Evolutionary conservation across 2,113 vertebrate species (phyloP).

Genomic region (Rhinichthys klamathensis): DNA sequence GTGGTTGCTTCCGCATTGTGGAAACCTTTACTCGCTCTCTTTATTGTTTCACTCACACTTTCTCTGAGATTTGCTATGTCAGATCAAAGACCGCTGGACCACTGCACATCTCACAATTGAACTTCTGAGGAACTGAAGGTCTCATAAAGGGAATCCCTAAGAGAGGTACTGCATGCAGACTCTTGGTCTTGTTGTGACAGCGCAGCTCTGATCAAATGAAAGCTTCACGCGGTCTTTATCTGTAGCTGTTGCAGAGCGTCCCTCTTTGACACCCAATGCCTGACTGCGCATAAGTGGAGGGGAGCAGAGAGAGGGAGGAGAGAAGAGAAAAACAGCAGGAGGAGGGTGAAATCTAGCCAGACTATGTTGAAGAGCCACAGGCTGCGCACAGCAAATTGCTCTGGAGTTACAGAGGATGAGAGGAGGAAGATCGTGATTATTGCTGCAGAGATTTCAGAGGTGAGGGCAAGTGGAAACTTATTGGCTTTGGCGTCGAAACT

Average conservation of each 20-base stretch:
- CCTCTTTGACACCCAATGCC: conserved; percentile 41
- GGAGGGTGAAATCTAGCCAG: conserved; percentile 25
- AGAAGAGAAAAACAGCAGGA: conserved; percentile 16
- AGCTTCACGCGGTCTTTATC: conserved; percentile 10
- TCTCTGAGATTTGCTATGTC: background rate
- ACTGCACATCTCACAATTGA: background rate
- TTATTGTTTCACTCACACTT: conserved; percentile 10
- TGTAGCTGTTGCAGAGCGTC: conserved; percentile 35
- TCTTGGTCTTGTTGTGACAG: conserved; percentile 26
- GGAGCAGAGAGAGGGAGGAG: conserved; percentile 27
- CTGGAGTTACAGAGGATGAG: conserved; percentile 13
- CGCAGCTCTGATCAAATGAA: conserved; percentile 10
- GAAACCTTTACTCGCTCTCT: background rate
- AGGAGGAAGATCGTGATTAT: conserved; percentile 15
- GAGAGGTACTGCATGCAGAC: conserved; percentile 21
- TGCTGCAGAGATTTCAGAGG: conserved; percentile 21
- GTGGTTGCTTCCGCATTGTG: background rate
- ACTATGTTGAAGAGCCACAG: conserved; percentile 25
- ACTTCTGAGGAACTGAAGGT: conserved; percentile 21
- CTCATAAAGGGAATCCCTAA: conserved; percentile 15
- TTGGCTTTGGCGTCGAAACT: conserved; percentile 5
- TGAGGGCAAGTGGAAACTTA: conserved; percentile 26
- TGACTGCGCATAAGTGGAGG: conserved; percentile 45
- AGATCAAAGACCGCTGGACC: conserved; percentile 16
- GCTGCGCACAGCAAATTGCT: conserved; percentile 15